Percentiles rank a stretch among this genome's conserved stretches.
phyloP scores from a whole-genome alignment of 2,888 invertebrate genomes.

The Plebejus melissa region DNA sequence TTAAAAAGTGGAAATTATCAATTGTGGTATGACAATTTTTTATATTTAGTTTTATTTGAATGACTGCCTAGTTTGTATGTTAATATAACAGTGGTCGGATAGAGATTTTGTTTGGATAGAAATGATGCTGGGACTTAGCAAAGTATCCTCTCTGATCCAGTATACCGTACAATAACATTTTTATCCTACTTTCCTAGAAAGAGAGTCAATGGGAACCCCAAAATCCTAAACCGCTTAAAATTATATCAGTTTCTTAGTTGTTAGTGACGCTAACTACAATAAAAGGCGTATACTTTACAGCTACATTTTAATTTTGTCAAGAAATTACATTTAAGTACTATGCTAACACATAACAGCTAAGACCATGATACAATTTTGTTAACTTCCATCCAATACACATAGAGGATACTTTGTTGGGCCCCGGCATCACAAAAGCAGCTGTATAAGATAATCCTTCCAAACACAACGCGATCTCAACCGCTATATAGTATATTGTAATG shows the following conservation, averaged over 20 bases:
- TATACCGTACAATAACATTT: too few relatives aligned
- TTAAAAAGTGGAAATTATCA: conserved; percentile 44
- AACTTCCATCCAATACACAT: not conserved
- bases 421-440: conserved; percentile 29
- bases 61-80: conserved; percentile 77
- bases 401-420: not conserved
- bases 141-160: not conserved
- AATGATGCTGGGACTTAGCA: not conserved
- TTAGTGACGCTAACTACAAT: too few relatives aligned
- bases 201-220: too few relatives aligned
- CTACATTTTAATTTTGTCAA: too few relatives aligned
- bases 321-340: too few relatives aligned
- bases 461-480: conserved; percentile 64
- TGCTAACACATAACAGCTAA: not conserved
- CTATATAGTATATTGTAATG: conserved; percentile 39
- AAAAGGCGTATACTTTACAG: too few relatives aligned
- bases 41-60: conserved; percentile 70
- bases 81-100: conserved; percentile 37
- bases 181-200: too few relatives aligned
- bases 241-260: too few relatives aligned
- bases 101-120: conserved; percentile 23
- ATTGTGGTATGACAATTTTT: conserved; percentile 56
- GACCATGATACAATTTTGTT: not conserved
- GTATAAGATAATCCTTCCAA: conserved; percentile 49
- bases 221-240: too few relatives aligned